phyloP scores from a whole-genome alignment of 2,888 invertebrate species.

The Frankliniella fusca region DNA sequence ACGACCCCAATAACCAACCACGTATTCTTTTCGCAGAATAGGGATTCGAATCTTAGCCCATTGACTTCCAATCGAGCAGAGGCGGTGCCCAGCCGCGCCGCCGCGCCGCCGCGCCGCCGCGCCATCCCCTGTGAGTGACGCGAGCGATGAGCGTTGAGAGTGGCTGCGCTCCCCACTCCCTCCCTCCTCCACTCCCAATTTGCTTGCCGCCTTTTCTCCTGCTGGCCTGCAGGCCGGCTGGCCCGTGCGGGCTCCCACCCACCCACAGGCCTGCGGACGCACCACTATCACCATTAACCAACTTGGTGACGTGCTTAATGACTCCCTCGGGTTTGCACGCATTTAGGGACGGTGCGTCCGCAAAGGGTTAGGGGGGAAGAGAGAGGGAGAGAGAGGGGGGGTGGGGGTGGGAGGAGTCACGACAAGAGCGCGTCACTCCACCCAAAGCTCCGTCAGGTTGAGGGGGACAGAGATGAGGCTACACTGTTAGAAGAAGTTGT shows the following conservation, averaged over 20 bases:
- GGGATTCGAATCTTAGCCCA: too few relatives aligned
- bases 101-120: too few relatives aligned
- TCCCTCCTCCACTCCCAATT: neutral
- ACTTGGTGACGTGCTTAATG: conserved; percentile 22
- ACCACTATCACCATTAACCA: conserved; percentile 18
- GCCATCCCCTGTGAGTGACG: too few relatives aligned
- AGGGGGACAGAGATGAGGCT: too few relatives aligned
- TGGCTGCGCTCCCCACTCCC: neutral
- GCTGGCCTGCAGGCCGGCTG: neutral
- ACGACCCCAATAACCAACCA: too few relatives aligned
- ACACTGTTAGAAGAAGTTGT: too few relatives aligned
- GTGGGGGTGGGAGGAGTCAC: too few relatives aligned
- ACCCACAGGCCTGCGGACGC: neutral
- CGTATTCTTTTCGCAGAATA: too few relatives aligned
- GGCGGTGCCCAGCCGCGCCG: too few relatives aligned
- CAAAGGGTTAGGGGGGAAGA: neutral
- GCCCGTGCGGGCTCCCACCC: neutral
- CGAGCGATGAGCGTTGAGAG: neutral
- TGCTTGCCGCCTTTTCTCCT: neutral
- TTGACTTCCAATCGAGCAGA: too few relatives aligned
- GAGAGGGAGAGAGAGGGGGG: too few relatives aligned
- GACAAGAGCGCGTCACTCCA: neutral
- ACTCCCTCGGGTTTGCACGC: conserved; percentile 16
- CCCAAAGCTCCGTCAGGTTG: neutral
- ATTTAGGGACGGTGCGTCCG: neutral